phyloP scores from a whole-genome alignment of 2,797 vertebrate genomes.

The Leptoclinus maculatus region DNA sequence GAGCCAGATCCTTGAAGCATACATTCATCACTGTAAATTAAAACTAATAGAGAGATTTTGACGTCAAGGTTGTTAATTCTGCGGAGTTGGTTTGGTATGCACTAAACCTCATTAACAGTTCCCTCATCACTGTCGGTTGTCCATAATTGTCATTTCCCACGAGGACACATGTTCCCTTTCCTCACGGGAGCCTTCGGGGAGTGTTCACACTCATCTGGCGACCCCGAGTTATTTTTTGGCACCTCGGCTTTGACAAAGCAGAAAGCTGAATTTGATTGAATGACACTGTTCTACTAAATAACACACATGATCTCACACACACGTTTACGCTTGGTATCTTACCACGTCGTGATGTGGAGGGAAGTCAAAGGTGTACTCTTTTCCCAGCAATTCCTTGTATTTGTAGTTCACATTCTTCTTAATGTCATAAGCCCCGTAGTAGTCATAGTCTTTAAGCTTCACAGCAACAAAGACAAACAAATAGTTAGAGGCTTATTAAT shows the following conservation, averaged over 20 bases:
- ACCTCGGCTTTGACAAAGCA: neutral
- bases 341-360: slow-evolving; percentile 92
- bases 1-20: slow-evolving; percentile 10
- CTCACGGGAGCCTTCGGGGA: neutral
- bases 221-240: neutral
- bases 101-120: slow-evolving; percentile 28
- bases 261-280: neutral
- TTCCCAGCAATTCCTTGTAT: slow-evolving; percentile 86
- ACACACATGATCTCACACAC: neutral
- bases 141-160: slow-evolving; percentile 10
- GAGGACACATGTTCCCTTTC: slow-evolving; percentile 3
- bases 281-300: neutral
- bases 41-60: slow-evolving; percentile 2
- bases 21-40: slow-evolving; percentile 22
- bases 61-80: slow-evolving; percentile 13
- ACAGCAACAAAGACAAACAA: slow-evolving; percentile 42
- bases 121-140: slow-evolving; percentile 8
- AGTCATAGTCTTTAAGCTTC: slow-evolving; percentile 92
- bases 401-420: slow-evolving; percentile 79
- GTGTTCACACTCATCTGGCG: slow-evolving; percentile 16
- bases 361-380: slow-evolving; percentile 94
- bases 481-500: slow-evolving; percentile 12
- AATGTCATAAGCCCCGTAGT: slow-evolving; percentile 88
- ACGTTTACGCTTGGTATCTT: slow-evolving; percentile 52
- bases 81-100: neutral